These are phyloP conservation scores for Miltochrista miniata DNA, from an alignment of 2,888 invertebrate species.

Conservation along the genomic window DNA sequence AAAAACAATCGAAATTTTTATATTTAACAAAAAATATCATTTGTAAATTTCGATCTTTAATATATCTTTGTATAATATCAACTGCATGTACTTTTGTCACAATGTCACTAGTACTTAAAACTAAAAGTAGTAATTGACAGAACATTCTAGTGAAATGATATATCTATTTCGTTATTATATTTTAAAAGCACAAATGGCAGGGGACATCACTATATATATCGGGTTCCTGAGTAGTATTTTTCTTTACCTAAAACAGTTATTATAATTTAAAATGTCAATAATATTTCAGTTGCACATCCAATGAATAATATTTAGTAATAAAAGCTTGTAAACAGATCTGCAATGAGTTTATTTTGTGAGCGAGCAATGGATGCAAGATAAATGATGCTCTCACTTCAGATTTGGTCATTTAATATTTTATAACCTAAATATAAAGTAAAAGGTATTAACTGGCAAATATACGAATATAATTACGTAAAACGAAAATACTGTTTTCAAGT, in stretches of 20 bases:
- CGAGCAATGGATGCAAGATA: too few relatives aligned
- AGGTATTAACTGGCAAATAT: too few relatives aligned
- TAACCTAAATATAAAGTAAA: too few relatives aligned
- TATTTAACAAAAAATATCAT: constrained; percentile 6
- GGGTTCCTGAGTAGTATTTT: background rate
- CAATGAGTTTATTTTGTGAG: too few relatives aligned
- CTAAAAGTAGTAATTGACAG: constrained; percentile 11
- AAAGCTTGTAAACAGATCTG: too few relatives aligned
- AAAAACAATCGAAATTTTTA: constrained; percentile 1
- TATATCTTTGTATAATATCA: constrained; percentile 12
- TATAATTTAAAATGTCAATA: too few relatives aligned
- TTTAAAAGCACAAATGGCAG: constrained; percentile 76
- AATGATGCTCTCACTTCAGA: too few relatives aligned
- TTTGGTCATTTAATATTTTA: too few relatives aligned
- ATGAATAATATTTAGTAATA: too few relatives aligned
- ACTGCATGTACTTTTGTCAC: constrained; percentile 5
- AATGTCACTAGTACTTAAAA: background rate
- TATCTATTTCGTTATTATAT: constrained; percentile 45
- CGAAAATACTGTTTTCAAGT: too few relatives aligned
- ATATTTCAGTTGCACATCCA: too few relatives aligned
- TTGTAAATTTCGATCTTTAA: background rate
- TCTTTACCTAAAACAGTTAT: background rate
- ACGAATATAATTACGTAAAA: too few relatives aligned
- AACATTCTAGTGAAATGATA: constrained; percentile 35
- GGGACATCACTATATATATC: constrained; percentile 29